Conservation (phyloP, 2,888 invertebrate genomes). For the Oscheius sp. region DNA sequence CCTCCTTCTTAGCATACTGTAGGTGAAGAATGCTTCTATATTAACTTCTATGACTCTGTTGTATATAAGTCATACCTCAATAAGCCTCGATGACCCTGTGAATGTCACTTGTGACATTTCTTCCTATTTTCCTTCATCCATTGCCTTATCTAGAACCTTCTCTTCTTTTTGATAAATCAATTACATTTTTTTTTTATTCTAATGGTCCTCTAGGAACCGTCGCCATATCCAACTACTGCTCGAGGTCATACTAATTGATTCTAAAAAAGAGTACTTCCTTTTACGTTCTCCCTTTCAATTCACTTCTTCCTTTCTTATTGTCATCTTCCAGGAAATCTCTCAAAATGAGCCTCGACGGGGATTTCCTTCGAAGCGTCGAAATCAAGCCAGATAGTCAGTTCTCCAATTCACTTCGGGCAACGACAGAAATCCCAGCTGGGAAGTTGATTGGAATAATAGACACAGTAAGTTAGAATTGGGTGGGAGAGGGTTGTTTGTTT, state of each 20-base stretch:
- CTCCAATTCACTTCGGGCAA: constrained; percentile 45
- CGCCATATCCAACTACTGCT: too few species aligned
- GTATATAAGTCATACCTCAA: background rate
- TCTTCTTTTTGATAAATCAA: constrained; percentile 10
- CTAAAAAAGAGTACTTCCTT: background rate
- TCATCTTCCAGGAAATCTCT: too few species aligned
- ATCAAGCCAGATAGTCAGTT: constrained; percentile 47
- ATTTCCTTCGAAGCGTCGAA: constrained; percentile 62
- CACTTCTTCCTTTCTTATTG: too few species aligned
- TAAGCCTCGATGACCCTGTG: background rate
- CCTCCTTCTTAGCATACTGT: constrained; percentile 19
- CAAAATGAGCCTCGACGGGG: constrained; percentile 66
- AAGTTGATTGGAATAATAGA: constrained; percentile 63
- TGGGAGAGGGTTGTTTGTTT: background rate
- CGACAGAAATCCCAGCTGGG: constrained; percentile 44
- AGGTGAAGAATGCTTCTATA: background rate
- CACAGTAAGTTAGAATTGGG: constrained; percentile 37
- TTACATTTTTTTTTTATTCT: too few species aligned
- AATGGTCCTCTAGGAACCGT: too few species aligned
- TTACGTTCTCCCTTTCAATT: too few species aligned
- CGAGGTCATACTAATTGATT: background rate
- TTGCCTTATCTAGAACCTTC: too few species aligned
- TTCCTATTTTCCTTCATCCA: background rate
- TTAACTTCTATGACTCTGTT: background rate
- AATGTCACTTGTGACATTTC: background rate